Evolutionary conservation across 2,888 invertebrate species (phyloP).

Genomic region (Boloria selene): DNA sequence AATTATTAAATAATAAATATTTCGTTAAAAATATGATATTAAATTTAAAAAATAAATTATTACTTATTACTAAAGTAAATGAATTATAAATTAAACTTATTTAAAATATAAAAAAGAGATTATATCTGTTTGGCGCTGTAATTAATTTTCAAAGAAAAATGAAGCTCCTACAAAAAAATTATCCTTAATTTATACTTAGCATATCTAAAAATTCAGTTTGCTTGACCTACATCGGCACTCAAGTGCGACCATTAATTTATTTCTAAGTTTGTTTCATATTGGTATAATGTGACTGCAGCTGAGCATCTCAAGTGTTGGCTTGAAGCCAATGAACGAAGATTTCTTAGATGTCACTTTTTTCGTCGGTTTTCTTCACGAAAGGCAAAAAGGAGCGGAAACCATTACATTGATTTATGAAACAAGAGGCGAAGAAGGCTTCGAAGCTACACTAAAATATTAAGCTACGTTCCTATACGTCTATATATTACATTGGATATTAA

Average conservation of each 20-base stretch:
- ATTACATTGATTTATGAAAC: conserved; percentile 74
- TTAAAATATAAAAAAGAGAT: too few species aligned
- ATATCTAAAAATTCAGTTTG: conserved; percentile 6
- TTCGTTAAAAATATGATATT: too few species aligned
- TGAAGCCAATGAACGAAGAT: conserved; percentile 57
- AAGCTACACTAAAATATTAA: conserved; percentile 35
- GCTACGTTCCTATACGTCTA: conserved; percentile 21
- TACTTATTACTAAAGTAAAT: too few species aligned
- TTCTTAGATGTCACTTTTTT: conserved; percentile 60
- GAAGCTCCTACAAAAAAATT: not conserved
- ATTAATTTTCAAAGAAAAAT: not conserved
- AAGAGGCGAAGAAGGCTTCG: conserved; percentile 38
- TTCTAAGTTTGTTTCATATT: conserved; percentile 39
- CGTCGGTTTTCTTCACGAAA: conserved; percentile 55
- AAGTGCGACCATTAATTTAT: conserved; percentile 37
- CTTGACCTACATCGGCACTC: conserved; percentile 33
- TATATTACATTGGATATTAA: conserved; percentile 21
- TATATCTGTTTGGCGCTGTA: not conserved
- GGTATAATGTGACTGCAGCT: conserved; percentile 47
- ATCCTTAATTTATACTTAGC: not conserved
- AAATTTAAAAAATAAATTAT: too few species aligned
- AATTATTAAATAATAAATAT: too few species aligned
- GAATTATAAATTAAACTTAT: too few species aligned
- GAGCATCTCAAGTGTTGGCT: conserved; percentile 57
- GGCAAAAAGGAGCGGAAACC: conserved; percentile 66